Percentiles rank a stretch among this genome's conserved stretches.
phyloP scores from a whole-genome alignment of 2,888 invertebrate genomes.

The Drosophila putrida region DNA sequence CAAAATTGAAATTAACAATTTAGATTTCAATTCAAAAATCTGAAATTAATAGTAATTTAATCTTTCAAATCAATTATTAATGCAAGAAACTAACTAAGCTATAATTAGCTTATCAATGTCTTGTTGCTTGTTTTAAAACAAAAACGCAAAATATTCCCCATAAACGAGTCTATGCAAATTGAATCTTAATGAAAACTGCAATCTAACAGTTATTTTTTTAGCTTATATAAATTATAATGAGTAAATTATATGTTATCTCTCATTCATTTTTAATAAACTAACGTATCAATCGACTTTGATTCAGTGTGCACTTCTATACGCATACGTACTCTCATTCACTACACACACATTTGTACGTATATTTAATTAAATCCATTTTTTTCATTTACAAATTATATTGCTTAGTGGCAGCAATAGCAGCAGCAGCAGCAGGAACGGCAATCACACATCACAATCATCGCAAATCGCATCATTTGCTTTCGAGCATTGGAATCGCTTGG shows the following conservation, averaged over 20 bases:
- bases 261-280: not conserved
- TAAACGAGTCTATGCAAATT: not conserved
- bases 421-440: conserved; percentile 29
- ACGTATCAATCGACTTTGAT: conserved; percentile 1
- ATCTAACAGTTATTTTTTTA: not conserved
- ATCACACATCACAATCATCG: conserved; percentile 35
- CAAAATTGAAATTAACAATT: too few species aligned
- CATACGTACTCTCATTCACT: conserved; percentile 25
- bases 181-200: not conserved
- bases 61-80: too few species aligned
- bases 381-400: conserved; percentile 48
- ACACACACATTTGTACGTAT: conserved; percentile 33
- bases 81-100: too few species aligned
- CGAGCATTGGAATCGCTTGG: conserved; percentile 67
- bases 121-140: not conserved
- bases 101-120: not conserved
- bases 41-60: too few species aligned
- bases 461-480: conserved; percentile 69
- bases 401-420: conserved; percentile 35
- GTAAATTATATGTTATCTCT: conserved; percentile 6
- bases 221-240: not conserved
- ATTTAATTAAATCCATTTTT: conserved; percentile 72
- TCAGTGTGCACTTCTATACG: conserved; percentile 47
- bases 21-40: too few species aligned
- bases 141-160: not conserved